Evolutionary conservation across 1,140 invertebrate genomes (phyloP), one percentile per base, ranked within the genome.

Genomic region (Hylyphantes graminicola): DNA sequence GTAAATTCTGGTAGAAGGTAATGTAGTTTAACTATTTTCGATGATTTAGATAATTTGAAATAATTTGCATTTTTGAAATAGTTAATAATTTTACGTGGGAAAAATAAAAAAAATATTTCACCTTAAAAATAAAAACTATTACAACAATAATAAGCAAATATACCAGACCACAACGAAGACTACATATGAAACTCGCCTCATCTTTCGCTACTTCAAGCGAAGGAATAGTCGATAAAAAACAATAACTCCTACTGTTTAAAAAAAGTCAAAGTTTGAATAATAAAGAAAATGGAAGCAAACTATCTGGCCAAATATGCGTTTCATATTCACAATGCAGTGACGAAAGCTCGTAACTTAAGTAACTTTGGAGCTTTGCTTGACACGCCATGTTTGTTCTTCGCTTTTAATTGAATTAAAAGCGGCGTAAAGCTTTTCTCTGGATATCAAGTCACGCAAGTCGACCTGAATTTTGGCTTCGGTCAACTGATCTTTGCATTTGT

Each of bases 331-430:
- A 17, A 0, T 35, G n/a, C 13, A 21, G 59, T 53, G 15, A 15
- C 12, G 63, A 67, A 67, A 67, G 61, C 63, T 78, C 76, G 51
- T 67, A 78, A 65, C 61, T 78, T 78, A 65, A 64, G 75, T 78
- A 78, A 78, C 61, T 67, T 3, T 11, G 48, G 63, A 51, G 12
- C 61, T 67, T 19, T 67, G 4, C 11, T 64, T 15, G 61, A 67
- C 76, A 78, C 76, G 76, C 76, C 67, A 78, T 78, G 76, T 67
- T 67, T 78, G 76, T 51, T 67, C 61, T 78, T 78, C 51, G 63
- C 50, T 78, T 78, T 67, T 78, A 78, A 78, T 78, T 78, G 61
- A 78, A 78, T 78, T 78, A 78, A 78, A 78, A 77, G 75, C 75
- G 35, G 61, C 75, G 75, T 50, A 77, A 77, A 70, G 61, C 19